Conservation (phyloP, 2,888 invertebrate genomes). For the Acrobasis consociella region DNA sequence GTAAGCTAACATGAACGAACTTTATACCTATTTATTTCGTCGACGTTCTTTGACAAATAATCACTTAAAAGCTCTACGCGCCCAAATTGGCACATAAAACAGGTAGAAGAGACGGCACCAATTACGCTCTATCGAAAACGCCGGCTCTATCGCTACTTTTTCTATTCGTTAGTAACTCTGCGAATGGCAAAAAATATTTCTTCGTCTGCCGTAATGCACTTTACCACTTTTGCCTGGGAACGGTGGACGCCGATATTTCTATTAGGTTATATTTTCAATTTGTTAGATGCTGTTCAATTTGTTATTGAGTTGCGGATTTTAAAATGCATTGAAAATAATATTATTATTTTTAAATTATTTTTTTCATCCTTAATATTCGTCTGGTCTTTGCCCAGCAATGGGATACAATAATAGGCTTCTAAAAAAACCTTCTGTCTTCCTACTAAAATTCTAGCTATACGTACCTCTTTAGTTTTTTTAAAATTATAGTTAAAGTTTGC, state of each 20-base stretch:
- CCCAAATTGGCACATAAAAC: constrained; percentile 11
- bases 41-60: not conserved
- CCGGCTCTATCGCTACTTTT: constrained; percentile 30
- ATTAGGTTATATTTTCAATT: constrained; percentile 18
- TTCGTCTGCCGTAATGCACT: constrained; percentile 10
- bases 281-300: not conserved
- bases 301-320: not conserved
- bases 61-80: not conserved
- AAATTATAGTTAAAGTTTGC: too few relatives aligned
- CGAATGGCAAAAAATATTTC: constrained; percentile 14
- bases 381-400: too few relatives aligned
- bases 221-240: constrained; percentile 7
- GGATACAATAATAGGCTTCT: too few relatives aligned
- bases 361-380: too few relatives aligned
- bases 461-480: too few relatives aligned
- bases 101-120: constrained; percentile 43
- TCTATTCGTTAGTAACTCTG: constrained; percentile 15
- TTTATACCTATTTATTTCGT: not conserved
- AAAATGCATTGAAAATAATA: not conserved
- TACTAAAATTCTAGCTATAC: too few relatives aligned
- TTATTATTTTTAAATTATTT: not conserved
- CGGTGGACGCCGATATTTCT: constrained; percentile 1
- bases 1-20: not conserved
- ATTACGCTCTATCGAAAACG: constrained; percentile 55
- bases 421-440: too few relatives aligned